Evolutionary conservation across 2,888 invertebrate species (phyloP).

Genomic region (Drosophila subquinaria): DNA sequence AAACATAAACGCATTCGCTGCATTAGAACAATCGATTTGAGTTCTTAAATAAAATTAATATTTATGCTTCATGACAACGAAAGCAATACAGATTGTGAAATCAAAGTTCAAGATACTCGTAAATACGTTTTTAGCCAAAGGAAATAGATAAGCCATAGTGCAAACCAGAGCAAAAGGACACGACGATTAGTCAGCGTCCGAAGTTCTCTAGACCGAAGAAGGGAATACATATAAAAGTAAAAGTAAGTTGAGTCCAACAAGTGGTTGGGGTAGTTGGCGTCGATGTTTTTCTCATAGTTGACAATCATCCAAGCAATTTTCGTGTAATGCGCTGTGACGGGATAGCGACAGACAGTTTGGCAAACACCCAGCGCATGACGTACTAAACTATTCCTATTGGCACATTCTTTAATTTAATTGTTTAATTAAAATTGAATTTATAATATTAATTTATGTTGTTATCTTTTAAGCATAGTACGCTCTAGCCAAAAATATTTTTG

Average conservation of each 20-base stretch:
- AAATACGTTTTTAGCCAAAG: constrained; percentile 41
- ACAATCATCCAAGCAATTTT: constrained; percentile 11
- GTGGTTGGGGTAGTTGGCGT: constrained; percentile 18
- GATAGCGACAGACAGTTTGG: constrained; percentile 37
- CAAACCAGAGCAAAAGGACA: constrained; percentile 1
- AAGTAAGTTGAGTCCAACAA: constrained; percentile 49
- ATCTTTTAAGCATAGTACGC: too few relatives aligned
- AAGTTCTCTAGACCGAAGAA: background rate
- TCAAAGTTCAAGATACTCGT: constrained; percentile 42
- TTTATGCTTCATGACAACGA: constrained; percentile 23
- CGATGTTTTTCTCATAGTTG: background rate
- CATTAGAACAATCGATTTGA: constrained; percentile 25
- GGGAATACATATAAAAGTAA: constrained; percentile 15
- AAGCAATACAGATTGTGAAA: constrained; percentile 22
- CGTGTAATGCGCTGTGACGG: constrained; percentile 11
- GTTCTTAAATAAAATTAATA: constrained; percentile 6
- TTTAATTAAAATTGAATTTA: too few relatives aligned
- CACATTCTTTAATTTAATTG: too few relatives aligned
- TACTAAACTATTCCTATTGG: background rate
- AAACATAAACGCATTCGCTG: constrained; percentile 26
- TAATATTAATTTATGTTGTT: too few relatives aligned
- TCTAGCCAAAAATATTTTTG: too few relatives aligned
- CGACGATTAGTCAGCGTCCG: constrained; percentile 46
- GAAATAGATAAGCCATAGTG: constrained; percentile 17
- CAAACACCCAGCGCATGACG: constrained; percentile 33